phyloP scores from a whole-genome alignment of 2,888 invertebrate genomes.

The Ectemnius continuus region DNA sequence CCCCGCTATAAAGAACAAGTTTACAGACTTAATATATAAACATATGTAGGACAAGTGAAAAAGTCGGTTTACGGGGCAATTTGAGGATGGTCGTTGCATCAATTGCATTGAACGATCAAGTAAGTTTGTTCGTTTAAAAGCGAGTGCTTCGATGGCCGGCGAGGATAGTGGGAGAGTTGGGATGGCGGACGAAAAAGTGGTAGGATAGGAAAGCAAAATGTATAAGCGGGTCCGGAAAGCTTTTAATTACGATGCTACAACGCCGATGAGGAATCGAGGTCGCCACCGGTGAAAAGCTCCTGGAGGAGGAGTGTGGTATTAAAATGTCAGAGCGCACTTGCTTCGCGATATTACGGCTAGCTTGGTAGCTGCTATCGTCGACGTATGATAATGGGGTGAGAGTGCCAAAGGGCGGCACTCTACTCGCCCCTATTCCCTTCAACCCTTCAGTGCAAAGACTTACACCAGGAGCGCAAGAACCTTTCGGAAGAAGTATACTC shows the following conservation, averaged over 20 bases:
- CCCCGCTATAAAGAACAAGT: too few relatives aligned
- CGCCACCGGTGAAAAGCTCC: conserved; percentile 75
- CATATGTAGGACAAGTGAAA: too few relatives aligned
- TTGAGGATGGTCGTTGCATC: too few relatives aligned
- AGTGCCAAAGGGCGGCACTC: background rate
- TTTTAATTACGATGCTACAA: conserved; percentile 54
- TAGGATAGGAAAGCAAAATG: conserved; percentile 21
- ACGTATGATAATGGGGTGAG: conserved; percentile 40
- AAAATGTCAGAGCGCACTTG: conserved; percentile 55
- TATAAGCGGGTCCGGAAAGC: conserved; percentile 32
- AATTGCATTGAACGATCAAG: too few relatives aligned
- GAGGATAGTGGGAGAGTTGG: conserved; percentile 53
- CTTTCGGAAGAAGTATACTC: too few relatives aligned
- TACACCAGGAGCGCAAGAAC: too few relatives aligned
- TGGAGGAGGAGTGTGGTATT: conserved; percentile 63
- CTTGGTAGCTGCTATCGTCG: conserved; percentile 33
- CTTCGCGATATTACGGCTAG: conserved; percentile 38
- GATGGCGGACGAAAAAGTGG: conserved; percentile 19
- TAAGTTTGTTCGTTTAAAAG: too few relatives aligned
- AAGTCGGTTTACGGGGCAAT: too few relatives aligned
- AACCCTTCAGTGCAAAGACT: too few relatives aligned
- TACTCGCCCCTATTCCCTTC: too few relatives aligned
- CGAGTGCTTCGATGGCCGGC: conserved; percentile 54
- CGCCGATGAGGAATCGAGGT: conserved; percentile 58
- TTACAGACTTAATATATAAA: too few relatives aligned